These are phyloP conservation scores for Hemaris fuciformis DNA, from an alignment of 2,888 invertebrate species.

Conservation along the genomic window DNA sequence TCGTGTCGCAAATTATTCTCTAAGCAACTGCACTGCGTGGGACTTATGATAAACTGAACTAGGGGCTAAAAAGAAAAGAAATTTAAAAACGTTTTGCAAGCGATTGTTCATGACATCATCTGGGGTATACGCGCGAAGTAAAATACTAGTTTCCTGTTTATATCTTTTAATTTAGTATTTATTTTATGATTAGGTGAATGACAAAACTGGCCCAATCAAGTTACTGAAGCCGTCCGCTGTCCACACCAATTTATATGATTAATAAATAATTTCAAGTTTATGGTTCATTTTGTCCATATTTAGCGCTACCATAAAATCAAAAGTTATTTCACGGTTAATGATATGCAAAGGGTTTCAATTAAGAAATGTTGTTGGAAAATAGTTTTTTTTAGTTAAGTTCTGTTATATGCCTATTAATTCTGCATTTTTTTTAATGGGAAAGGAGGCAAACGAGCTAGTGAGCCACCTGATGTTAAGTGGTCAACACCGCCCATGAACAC, in stretches of 20 bases:
- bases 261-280: not conserved
- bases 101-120: constrained; percentile 64
- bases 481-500: too few relatives aligned
- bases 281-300: not conserved
- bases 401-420: too few relatives aligned
- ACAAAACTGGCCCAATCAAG: constrained; percentile 40
- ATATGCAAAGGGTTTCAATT: not conserved
- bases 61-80: too few relatives aligned
- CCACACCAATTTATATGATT: not conserved
- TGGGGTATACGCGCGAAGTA: constrained; percentile 61
- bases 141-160: constrained; percentile 67
- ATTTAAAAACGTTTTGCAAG: constrained; percentile 34
- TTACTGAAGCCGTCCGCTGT: constrained; percentile 26
- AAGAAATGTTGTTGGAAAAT: not conserved
- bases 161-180: constrained; percentile 55
- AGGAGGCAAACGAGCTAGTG: too few relatives aligned
- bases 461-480: too few relatives aligned
- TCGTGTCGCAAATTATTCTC: too few relatives aligned
- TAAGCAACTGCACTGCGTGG: too few relatives aligned
- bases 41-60: too few relatives aligned
- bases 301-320: not conserved
- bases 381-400: not conserved
- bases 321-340: not conserved
- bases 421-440: too few relatives aligned
- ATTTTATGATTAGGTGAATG: constrained; percentile 48